Evolutionary conservation across 2,797 vertebrate species (phyloP), one percentile per base, ranked within the genome.

Genomic region (Sphenopsis melanotis): DNA sequence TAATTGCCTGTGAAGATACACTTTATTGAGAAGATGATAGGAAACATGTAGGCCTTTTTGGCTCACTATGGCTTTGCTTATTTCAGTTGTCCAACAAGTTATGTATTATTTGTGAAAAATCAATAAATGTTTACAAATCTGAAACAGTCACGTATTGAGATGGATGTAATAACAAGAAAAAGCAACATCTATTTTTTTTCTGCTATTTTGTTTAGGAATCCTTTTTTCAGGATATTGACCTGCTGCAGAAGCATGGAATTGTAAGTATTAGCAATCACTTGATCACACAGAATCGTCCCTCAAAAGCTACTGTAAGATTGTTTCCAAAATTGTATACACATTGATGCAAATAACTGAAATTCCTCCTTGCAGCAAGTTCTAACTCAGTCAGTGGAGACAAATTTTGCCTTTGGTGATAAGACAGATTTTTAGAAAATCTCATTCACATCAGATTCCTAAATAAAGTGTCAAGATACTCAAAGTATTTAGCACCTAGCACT

Each of bases 221-320:
- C 7, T 99, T 99, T 97, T 99, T 99, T 97, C 99, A 99, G 98
- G 99, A 99, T 96, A 99, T 99, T 47, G 99, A 99, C 93, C 98
- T 99, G 53, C 97, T 99, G 59, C 99, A 99, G 97, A 99, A 99
- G 96, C 98, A 99, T 76, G 99, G 99, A 69, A 99, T 99, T 96
- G 99, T 99, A 97, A 99, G 99, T 99, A 97, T 87, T 89, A 68
- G 16, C 69, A 83, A 17, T 69, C 60, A 32, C 42, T 69, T 68
- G 11, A 71, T 42, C 2, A 2, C 42, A 60, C 21, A 37, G 41
- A 79, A 34, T 53, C 79, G n/a, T 50, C 63, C 30, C 29, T 37
- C 12, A 55, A 82, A 94, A 83, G 57, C 18, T 85, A 22, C 34
- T 83, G 10, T 46, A 68, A 60, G 41, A 36, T 68, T 49, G 46